Conservation (phyloP, 1,140 invertebrate species). For the Drosophila ogumai region DNA sequence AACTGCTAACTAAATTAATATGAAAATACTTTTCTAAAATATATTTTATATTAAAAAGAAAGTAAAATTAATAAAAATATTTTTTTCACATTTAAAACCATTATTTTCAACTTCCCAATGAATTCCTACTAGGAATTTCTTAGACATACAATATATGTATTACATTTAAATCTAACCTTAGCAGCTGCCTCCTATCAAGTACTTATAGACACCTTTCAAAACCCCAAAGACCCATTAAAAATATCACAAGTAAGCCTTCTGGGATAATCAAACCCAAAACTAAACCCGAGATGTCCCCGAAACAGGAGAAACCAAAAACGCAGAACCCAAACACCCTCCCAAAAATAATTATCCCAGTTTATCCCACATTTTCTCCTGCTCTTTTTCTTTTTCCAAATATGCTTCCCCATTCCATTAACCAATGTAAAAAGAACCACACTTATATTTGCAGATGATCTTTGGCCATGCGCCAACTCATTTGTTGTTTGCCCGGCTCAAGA, state of each 20-base stretch:
- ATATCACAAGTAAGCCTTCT: background rate
- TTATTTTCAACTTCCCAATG: too few species aligned
- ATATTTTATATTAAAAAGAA: too few species aligned
- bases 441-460: slow-evolving; percentile 57
- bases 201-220: background rate
- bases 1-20: too few species aligned
- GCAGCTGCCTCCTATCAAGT: background rate
- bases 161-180: background rate
- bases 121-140: too few species aligned
- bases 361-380: slow-evolving; percentile 12
- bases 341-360: slow-evolving; percentile 33
- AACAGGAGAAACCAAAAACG: too few species aligned
- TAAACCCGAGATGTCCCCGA: too few species aligned
- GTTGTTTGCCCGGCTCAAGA: slow-evolving; percentile 60
- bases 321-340: slow-evolving; percentile 2
- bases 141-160: too few species aligned
- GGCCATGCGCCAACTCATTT: slow-evolving; percentile 73
- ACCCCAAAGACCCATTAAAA: background rate
- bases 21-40: too few species aligned
- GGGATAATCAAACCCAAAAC: background rate
- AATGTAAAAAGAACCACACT: slow-evolving; percentile 26
- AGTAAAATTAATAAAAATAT: too few species aligned
- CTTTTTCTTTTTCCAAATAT: background rate
- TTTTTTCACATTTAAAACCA: too few species aligned
- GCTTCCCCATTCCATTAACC: background rate